Base-by-base conservation (phyloP, 2,888 invertebrate genomes). In the Atherix ibis region DNA sequence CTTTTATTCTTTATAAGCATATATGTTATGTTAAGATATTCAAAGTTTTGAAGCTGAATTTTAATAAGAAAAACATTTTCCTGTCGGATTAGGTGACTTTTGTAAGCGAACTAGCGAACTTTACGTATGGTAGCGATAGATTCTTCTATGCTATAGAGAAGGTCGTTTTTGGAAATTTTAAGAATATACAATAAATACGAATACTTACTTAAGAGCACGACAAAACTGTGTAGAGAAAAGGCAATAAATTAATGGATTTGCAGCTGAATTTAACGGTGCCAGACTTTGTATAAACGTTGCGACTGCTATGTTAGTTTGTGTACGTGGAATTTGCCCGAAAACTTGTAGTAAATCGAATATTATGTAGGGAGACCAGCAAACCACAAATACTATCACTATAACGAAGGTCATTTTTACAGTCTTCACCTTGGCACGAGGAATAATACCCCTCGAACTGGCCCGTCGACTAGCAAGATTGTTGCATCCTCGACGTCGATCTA, bases 401-500 rank as follows among this genome's bases (percentile, higher is more conserved):
- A 91, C 89, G 46, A 94, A 81, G 0, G 94, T 94, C 89, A 94
- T 94, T 64, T 94, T 92, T 41, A 94, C 87, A 12, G 91, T 92
- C 67, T 94, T 94, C 48, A 94, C 87, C 66, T 92, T 92, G 19
- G 94, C 94, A 41, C 85, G 73, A 1, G 92, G 92, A 51, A 94
- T 92, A 40, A 92, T 77, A 28, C 92, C 94, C 32, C 91, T 68
- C 16, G 89, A 89, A 54, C 89, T 89, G 2, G 87, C 87, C 30
- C 88, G 67, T 27, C 83, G 66, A 18, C 75, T 73, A 42, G 70
- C 66, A 5, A 66, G 64, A 40, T 67, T 53, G 3, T 46, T 46
- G 37, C 63, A 64, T n/a, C 39, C 38, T 18, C 37, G 35, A 3
- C 50, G 53, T 5, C 54, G 50, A 36, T 56, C 55, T 53, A 28